Conservation (phyloP, 30 jellyfish, hydroid and myxozoan species). For the Euphysa ruthae region DNA sequence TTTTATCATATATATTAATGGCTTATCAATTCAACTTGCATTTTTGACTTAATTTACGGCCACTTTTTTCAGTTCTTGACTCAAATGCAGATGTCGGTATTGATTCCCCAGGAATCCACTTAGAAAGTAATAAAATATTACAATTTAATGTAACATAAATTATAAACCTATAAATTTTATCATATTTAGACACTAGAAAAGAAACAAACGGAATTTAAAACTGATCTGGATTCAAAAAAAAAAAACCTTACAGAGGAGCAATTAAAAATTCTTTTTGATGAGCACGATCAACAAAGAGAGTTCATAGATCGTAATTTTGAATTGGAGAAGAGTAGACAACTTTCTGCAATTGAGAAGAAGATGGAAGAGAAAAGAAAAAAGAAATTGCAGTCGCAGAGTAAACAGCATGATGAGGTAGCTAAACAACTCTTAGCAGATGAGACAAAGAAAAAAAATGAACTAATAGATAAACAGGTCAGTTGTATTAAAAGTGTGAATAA, state of each 20-base stretch:
- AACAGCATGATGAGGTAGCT: constrained; percentile 63
- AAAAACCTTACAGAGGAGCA: constrained; percentile 71
- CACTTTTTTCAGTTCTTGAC: too few species aligned
- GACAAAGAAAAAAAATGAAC: constrained; percentile 48
- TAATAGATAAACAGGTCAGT: constrained; percentile 62
- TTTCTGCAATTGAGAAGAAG: constrained; percentile 56
- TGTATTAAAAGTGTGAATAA: too few species aligned
- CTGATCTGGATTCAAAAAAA: constrained; percentile 49
- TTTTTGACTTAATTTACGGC: too few species aligned
- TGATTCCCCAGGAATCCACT: too few species aligned
- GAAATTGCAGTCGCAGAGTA: constrained; percentile 49
- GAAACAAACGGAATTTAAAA: constrained; percentile 47
- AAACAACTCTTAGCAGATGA: constrained; percentile 59
- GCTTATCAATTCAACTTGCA: too few species aligned
- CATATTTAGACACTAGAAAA: constrained; percentile 57
- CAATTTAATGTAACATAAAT: too few species aligned
- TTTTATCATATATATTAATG: too few species aligned
- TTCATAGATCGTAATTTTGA: constrained; percentile 72
- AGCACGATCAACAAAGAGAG: constrained; percentile 68
- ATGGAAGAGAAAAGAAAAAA: constrained; percentile 66
- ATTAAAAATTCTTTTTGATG: constrained; percentile 45
- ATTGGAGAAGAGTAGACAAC: constrained; percentile 71
- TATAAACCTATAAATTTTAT: too few species aligned
- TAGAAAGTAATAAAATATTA: too few species aligned
- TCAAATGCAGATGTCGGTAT: too few species aligned